Evolutionary conservation across 1,140 invertebrate species (phyloP).

Genomic region (Arctopsyche grandis): DNA sequence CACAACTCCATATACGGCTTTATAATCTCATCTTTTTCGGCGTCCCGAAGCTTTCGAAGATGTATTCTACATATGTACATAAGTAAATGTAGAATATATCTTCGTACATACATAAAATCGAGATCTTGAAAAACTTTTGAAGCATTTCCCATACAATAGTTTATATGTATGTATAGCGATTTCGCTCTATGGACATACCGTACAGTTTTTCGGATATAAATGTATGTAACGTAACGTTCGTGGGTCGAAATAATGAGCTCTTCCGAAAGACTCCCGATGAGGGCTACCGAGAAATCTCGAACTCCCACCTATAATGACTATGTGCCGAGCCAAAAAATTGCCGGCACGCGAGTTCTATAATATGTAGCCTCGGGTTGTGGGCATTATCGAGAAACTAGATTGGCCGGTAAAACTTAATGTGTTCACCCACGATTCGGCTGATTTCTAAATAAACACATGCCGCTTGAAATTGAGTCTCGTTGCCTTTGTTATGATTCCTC

Average conservation of each 20-base stretch:
- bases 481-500: not conserved
- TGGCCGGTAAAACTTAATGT: slow-evolving; percentile 34
- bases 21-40: no score
- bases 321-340: slow-evolving; percentile 12
- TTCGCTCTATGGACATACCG: no score
- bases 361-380: slow-evolving; percentile 22
- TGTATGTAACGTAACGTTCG: no score
- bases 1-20: no score
- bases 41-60: no score
- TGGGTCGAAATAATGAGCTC: not conserved
- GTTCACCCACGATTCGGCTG: slow-evolving; percentile 4
- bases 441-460: slow-evolving; percentile 8
- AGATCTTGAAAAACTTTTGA: no score
- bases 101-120: no score
- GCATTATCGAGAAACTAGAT: slow-evolving; percentile 38
- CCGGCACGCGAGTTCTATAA: slow-evolving; percentile 21
- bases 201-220: no score
- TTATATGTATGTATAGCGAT: no score
- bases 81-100: no score
- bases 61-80: no score
- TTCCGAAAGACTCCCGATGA: not conserved
- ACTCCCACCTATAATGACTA: not conserved
- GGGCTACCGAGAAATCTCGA: not conserved
- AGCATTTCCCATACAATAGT: no score
- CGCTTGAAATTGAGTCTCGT: not conserved